Percentiles rank a stretch among this genome's conserved stretches.
Conservation (phyloP, 2,113 vertebrate genomes). For the Nannobrachium achirus region DNA sequence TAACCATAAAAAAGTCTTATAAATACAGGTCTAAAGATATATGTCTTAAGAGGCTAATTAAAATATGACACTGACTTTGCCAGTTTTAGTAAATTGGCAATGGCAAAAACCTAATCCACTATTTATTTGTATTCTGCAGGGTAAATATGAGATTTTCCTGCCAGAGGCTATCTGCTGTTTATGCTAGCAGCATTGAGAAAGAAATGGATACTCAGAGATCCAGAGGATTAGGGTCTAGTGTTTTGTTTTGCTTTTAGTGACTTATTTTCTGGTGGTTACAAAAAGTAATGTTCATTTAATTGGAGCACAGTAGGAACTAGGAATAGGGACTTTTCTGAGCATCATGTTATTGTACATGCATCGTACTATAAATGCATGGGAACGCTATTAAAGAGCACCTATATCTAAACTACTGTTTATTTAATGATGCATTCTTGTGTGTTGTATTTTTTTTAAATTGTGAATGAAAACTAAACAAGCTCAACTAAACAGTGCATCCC, state of each 20-base stretch:
- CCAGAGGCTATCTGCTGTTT: constrained; percentile 39
- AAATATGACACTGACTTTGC: constrained; percentile 31
- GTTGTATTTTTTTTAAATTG: too few species aligned
- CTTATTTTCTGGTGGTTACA: constrained; percentile 47
- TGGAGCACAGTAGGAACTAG: not conserved
- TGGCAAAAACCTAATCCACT: constrained; percentile 4
- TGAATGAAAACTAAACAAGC: too few species aligned
- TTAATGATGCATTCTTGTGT: too few species aligned
- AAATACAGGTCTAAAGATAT: too few species aligned
- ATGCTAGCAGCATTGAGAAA: constrained; percentile 62
- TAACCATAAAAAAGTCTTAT: not conserved
- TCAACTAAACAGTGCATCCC: too few species aligned
- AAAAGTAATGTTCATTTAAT: constrained; percentile 59
- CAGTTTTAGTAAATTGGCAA: constrained; percentile 11
- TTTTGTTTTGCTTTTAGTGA: constrained; percentile 18
- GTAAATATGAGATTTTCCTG: constrained; percentile 35
- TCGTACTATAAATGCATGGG: too few species aligned
- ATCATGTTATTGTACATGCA: too few species aligned
- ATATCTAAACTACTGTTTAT: too few species aligned
- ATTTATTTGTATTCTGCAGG: not conserved
- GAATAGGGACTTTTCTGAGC: too few species aligned
- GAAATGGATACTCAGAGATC: constrained; percentile 67
- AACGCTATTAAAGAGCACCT: not conserved
- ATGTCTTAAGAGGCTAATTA: not conserved
- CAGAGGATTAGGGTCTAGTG: constrained; percentile 58